Evolutionary conservation across 2,113 vertebrate genomes (phyloP).

Genomic region (Spea bombifrons): DNA sequence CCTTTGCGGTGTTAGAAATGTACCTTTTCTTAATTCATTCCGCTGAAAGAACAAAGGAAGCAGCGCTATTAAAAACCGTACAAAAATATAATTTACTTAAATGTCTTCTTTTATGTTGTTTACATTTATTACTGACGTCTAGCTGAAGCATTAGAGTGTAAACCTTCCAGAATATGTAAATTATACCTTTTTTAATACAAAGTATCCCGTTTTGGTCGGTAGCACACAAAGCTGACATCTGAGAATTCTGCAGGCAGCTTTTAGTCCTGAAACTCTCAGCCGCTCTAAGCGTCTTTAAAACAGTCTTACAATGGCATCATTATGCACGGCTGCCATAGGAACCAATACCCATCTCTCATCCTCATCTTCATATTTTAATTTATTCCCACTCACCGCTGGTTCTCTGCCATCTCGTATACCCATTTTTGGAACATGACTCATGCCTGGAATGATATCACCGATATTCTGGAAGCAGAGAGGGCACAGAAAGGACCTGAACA

Average conservation of each 20-base stretch:
- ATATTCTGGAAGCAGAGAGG: conserved; percentile 12
- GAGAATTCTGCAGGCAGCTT: conserved; percentile 8
- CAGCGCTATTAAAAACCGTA: no score
- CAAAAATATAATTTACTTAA: no score
- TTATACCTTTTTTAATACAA: neutral
- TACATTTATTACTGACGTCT: no score
- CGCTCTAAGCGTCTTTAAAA: conserved; percentile 27
- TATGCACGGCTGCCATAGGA: conserved; percentile 45
- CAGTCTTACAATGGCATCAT: conserved; percentile 36
- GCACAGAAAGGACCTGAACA: neutral
- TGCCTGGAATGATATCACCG: conserved; percentile 33
- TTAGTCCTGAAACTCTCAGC: conserved; percentile 1
- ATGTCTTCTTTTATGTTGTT: no score
- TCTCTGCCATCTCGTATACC: conserved; percentile 24
- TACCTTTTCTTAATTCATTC: neutral
- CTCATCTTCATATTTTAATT: conserved; percentile 44
- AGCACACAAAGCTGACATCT: neutral
- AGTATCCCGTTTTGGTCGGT: neutral
- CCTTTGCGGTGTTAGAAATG: neutral
- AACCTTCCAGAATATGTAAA: neutral
- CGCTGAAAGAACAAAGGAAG: neutral
- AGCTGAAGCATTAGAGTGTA: neutral
- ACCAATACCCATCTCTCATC: conserved; percentile 31
- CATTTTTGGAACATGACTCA: conserved; percentile 49
- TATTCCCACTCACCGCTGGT: conserved; percentile 43